Evolutionary conservation across 2,113 vertebrate species (phyloP), one percentile per base, ranked within the genome.

Genomic region (Sakesphorus luctuosus): DNA sequence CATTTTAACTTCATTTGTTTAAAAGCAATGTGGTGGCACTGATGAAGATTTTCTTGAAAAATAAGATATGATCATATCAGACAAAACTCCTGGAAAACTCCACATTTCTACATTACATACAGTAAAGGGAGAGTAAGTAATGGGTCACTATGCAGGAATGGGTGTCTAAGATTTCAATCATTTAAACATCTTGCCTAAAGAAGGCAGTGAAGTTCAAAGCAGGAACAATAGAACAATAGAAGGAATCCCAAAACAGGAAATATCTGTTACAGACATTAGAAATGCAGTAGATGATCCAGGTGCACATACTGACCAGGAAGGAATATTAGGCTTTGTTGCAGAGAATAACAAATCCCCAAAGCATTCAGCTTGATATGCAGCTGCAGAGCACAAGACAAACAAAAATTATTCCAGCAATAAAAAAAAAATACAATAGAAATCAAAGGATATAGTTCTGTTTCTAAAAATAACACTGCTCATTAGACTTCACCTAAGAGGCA

Each of bases 241-340:
- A 86, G 94, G 50, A 81, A 78, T 93, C 74, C 62, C 91, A 97
- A 97, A 98, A 97, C 97, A 98, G 98, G 97, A 98, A 97, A 93
- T 94, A 63, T 97, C 97, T 98, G 97, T 87, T 94, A 78, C 49
- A 93, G 84, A 46, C 95, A 82, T 97, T 95, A 94, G 88, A 95
- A 82, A 84, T 59, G 50, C 49, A 87, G 79, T 69, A 88, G 93
- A 97, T 90, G 71, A 80, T 68, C 94, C 98, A 98, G 97, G 97
- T 97, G 97, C 78, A 84, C 62, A 96, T 87, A 96, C 91, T 94
- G 94, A 97, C 91, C 74, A 96, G 95, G 94, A 98, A 97, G 90
- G 94, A 66, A 12, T 88, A 94, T 93, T 82, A 94, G 75, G 79
- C 96, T 95, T 97, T 97, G 97, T 92, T 79, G 67, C 52, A 80